A percentile compares a stretch with the other conserved stretches of the same genome.
Evolutionary conservation across 2,113 vertebrate species (phyloP).

Genomic region (Anarhynchus alexandrinus): DNA sequence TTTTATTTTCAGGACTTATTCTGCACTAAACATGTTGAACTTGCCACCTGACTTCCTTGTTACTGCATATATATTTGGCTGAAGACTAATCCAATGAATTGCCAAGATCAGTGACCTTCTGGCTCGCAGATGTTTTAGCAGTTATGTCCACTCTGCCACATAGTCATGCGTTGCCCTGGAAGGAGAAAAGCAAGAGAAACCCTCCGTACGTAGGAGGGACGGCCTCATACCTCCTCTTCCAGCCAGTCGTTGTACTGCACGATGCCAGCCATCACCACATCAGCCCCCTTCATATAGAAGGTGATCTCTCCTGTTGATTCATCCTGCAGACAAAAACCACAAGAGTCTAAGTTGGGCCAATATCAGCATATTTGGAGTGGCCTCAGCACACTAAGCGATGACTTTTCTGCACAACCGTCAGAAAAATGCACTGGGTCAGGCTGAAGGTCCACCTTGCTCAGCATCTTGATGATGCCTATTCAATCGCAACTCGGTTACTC

Average conservation of each 20-base stretch:
- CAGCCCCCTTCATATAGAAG: slow-evolving; percentile 97
- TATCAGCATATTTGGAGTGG: background rate
- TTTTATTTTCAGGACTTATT: background rate
- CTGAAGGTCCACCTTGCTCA: background rate
- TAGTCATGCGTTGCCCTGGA: background rate
- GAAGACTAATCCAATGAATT: background rate
- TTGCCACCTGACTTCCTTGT: rapidly evolving
- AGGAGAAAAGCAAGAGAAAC: background rate
- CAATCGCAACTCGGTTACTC: background rate
- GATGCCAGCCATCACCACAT: slow-evolving; percentile 94
- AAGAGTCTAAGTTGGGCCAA: background rate
- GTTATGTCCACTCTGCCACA: background rate
- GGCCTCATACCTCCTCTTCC: slow-evolving; percentile 87
- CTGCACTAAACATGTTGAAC: background rate
- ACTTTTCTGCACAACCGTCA: background rate
- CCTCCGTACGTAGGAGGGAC: rapidly evolving
- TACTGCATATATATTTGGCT: background rate
- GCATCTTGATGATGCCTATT: background rate
- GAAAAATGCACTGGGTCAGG: background rate
- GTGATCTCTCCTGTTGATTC: slow-evolving; percentile 94
- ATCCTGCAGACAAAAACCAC: slow-evolving; percentile 75
- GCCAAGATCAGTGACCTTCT: background rate
- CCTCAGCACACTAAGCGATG: background rate
- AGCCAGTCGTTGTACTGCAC: slow-evolving; percentile 98
- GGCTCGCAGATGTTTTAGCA: background rate